Conservation (phyloP, 2,888 invertebrate genomes). For the Coleophora deauratella region DNA sequence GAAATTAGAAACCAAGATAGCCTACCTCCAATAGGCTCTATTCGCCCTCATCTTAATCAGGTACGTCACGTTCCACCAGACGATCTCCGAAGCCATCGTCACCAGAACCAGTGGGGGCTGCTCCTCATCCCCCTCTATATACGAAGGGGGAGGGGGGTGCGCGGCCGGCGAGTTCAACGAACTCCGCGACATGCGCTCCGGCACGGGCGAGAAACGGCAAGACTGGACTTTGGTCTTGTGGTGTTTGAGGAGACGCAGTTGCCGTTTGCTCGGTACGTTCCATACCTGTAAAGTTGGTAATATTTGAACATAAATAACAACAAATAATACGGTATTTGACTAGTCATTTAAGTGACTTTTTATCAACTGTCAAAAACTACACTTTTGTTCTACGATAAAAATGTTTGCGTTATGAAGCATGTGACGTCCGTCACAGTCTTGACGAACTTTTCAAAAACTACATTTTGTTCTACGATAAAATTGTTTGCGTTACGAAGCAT, state of each 20-base stretch:
- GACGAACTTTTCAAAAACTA: too few species aligned
- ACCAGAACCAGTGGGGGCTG: constrained; percentile 65
- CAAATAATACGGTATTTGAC: too few species aligned
- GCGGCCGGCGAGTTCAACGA: constrained; percentile 17
- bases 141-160: constrained; percentile 9
- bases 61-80: constrained; percentile 73
- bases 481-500: too few species aligned
- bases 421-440: too few species aligned
- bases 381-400: too few species aligned
- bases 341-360: too few species aligned
- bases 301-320: too few species aligned
- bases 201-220: constrained; percentile 68
- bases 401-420: too few species aligned
- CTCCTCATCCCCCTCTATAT: constrained; percentile 28
- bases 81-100: constrained; percentile 72
- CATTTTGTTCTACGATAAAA: too few species aligned
- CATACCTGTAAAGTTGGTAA: constrained; percentile 47
- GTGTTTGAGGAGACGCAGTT: constrained; percentile 53
- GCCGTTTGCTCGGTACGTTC: constrained; percentile 55
- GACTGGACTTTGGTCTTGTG: constrained; percentile 70
- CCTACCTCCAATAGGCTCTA: constrained; percentile 36
- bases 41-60: constrained; percentile 36
- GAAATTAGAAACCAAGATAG: not conserved
- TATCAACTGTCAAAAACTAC: too few species aligned
- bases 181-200: constrained; percentile 42